Evolutionary conservation across 2,888 invertebrate species (phyloP).

Genomic region (Spodoptera picta): DNA sequence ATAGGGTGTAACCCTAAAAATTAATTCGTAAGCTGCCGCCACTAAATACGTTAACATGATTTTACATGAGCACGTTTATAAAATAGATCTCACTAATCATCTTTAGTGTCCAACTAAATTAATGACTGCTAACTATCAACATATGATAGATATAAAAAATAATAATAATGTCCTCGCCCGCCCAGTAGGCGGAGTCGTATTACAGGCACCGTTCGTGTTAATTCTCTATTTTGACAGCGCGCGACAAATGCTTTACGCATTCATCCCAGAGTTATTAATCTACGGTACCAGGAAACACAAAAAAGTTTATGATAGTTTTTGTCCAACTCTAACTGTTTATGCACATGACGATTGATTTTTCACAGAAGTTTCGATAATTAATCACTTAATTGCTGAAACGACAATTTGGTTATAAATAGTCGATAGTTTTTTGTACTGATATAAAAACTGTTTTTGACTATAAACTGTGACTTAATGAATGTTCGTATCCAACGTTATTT

Average conservation of each 20-base stretch:
- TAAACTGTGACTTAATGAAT: too few species aligned
- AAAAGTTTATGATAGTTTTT: constrained; percentile 69
- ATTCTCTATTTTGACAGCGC: constrained; percentile 84
- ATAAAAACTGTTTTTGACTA: too few species aligned
- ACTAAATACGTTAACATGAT: too few species aligned
- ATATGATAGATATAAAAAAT: constrained; percentile 36
- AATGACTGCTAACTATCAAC: constrained; percentile 42
- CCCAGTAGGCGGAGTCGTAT: constrained; percentile 81
- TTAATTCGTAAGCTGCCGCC: too few species aligned
- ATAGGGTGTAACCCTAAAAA: too few species aligned
- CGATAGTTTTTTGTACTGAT: constrained; percentile 3
- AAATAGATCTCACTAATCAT: constrained; percentile 36
- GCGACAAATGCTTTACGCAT: constrained; percentile 83
- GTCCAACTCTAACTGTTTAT: constrained; percentile 66
- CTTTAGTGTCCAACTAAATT: constrained; percentile 30
- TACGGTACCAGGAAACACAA: constrained; percentile 73
- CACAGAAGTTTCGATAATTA: constrained; percentile 50
- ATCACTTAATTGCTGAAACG: constrained; percentile 49
- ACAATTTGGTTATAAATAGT: constrained; percentile 18
- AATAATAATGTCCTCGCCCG: constrained; percentile 60
- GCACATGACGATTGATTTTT: constrained; percentile 67
- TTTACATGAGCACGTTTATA: constrained; percentile 11
- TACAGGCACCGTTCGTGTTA: constrained; percentile 70
- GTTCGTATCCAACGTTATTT: too few species aligned
- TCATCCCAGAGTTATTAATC: constrained; percentile 70